Base-by-base conservation (phyloP, 2,888 invertebrate species). In the Caenorhabditis sulstoni region DNA sequence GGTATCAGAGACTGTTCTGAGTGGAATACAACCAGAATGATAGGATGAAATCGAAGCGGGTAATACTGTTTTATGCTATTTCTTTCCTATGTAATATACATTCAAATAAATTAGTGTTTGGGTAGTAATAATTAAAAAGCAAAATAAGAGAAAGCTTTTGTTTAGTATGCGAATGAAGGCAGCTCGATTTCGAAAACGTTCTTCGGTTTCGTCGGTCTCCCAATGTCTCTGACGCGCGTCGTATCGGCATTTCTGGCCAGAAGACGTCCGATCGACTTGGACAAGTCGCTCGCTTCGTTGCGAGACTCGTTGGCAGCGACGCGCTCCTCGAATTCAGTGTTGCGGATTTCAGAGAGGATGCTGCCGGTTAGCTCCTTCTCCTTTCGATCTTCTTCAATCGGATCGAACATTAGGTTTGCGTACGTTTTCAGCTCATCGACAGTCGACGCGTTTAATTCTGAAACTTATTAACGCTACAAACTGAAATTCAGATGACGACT, bases 131-230 rank as follows among this genome's bases (percentile, higher is more conserved):
- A 29, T 29, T 29, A 29, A 29, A 29, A 29, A 7, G 35, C 41
- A 57, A 57, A 1, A 22, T 14, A 5, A 8, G 20, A 39, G 29
- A 23, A 35, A 41, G 50, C 41, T 20, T 23, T 20, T 20, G 23
- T 64, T 39, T 49, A 79, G 53, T 79, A 79, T 29, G 79, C 79
- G 50, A 79, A 86, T 3, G 83, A 52, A 3, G 88, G 88, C 37
- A 88, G 82, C 45, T 87, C 84, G n/a, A 88, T 83, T 47, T 87
- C 86, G 59, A 87, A 88, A 22, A 87, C 81, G 70, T 86, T 86
- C 59, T 87, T 86, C 22, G 85, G 82, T 57, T 84, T 79, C 9
- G 84, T 73, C 14, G 84, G 77, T 55, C 86, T 77, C 22, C 87
- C 87, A 58, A 86, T 82, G 57, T 87, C 86, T 49, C 83, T 80